Evolutionary conservation across 2,888 invertebrate species (phyloP).

Genomic region (Pseudoips prasinana): DNA sequence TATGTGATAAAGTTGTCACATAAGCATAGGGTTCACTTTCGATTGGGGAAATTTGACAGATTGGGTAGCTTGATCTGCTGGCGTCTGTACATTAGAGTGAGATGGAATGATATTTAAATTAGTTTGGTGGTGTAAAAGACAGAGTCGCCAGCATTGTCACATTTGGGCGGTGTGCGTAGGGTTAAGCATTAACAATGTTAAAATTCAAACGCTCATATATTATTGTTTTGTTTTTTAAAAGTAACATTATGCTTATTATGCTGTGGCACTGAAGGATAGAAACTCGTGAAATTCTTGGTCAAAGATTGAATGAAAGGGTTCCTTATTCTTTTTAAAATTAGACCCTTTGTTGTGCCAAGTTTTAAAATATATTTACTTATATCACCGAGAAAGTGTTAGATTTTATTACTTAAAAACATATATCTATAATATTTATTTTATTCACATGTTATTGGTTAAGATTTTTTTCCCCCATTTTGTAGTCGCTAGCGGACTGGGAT

Average conservation of each 20-base stretch:
- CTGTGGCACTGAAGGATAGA: slow-evolving; percentile 37
- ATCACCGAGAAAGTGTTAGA: slow-evolving; percentile 26
- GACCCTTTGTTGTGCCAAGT: slow-evolving; percentile 35
- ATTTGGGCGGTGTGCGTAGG: slow-evolving; percentile 39
- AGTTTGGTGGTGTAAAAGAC: too few relatives aligned
- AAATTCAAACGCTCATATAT: slow-evolving; percentile 52
- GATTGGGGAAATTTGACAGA: too few relatives aligned
- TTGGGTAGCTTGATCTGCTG: too few relatives aligned
- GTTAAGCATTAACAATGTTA: slow-evolving; percentile 53
- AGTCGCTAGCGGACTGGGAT: slow-evolving; percentile 35
- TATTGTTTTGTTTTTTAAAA: slow-evolving; percentile 40
- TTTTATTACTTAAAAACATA: slow-evolving; percentile 34
- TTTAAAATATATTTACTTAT: slow-evolving; percentile 16
- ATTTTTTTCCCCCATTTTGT: slow-evolving; percentile 43
- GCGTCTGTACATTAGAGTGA: too few relatives aligned
- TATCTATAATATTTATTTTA: slow-evolving; percentile 46
- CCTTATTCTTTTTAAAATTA: slow-evolving; percentile 26
- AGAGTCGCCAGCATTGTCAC: slow-evolving; percentile 41
- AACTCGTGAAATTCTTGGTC: slow-evolving; percentile 24
- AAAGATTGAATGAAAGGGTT: slow-evolving; percentile 28
- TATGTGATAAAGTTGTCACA: too few relatives aligned
- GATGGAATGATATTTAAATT: too few relatives aligned
- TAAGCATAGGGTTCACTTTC: too few relatives aligned
- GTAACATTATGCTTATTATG: slow-evolving; percentile 46
- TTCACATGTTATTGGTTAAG: slow-evolving; percentile 55